Evolutionary conservation across 2,797 vertebrate genomes (phyloP).

Genomic region (Myotis pilosus): DNA sequence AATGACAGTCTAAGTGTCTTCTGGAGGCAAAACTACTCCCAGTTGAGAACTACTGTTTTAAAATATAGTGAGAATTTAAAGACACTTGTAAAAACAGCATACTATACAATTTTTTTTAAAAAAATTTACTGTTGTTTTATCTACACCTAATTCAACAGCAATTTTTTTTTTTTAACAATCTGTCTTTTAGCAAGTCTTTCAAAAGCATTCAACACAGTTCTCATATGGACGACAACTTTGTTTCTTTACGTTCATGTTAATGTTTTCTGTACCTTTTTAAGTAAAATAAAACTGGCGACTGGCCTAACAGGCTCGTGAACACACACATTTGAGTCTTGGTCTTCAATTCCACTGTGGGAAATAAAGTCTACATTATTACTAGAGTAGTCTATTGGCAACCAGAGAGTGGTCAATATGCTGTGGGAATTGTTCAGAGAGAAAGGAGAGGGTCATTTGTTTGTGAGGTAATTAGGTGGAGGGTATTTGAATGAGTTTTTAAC

Average conservation of each 20-base stretch:
- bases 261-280: background rate
- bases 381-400: background rate
- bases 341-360: background rate
- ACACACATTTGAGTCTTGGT: background rate
- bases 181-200: background rate
- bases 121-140: background rate
- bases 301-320: background rate
- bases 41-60: background rate
- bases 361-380: background rate
- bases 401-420: background rate
- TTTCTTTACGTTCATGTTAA: background rate
- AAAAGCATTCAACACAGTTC: background rate
- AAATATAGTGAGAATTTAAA: background rate
- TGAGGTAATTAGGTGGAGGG: background rate
- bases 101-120: background rate
- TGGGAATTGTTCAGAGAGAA: background rate
- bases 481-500: background rate
- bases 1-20: background rate
- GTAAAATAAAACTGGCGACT: background rate
- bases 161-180: background rate
- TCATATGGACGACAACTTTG: background rate
- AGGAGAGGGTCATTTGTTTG: background rate
- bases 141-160: background rate
- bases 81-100: background rate
- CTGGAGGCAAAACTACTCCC: background rate